Conservation (phyloP, 2,113 vertebrate genomes). For the Mustela nigripes region DNA sequence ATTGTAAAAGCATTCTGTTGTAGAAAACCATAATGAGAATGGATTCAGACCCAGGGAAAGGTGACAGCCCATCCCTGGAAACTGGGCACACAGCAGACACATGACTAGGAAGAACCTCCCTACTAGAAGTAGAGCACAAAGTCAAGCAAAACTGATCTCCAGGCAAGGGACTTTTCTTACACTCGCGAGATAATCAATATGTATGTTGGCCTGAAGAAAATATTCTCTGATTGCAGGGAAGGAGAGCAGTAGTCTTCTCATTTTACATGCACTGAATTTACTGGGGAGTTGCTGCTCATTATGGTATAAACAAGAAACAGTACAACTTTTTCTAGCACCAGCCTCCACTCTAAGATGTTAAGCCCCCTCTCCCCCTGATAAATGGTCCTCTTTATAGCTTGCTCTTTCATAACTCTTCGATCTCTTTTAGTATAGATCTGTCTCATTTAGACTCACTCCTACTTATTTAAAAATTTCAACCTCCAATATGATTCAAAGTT, state of each 20-base stretch:
- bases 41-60: not conserved
- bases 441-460: not conserved
- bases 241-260: not conserved
- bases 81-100: not conserved
- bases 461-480: constrained; percentile 36
- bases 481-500: not conserved
- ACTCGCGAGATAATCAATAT: constrained; percentile 60
- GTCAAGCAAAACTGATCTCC: constrained; percentile 41
- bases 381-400: not conserved
- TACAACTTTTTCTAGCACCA: not conserved
- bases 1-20: not conserved
- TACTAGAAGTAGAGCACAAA: not conserved
- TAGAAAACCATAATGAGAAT: not conserved
- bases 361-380: not conserved
- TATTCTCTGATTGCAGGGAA: constrained; percentile 43
- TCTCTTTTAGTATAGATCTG: not conserved
- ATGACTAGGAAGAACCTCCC: not conserved
- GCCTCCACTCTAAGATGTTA: not conserved
- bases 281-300: not conserved
- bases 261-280: not conserved
- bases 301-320: not conserved
- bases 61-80: not conserved
- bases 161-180: constrained; percentile 51
- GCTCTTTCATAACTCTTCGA: not conserved
- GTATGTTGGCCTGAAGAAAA: constrained; percentile 50